Conservation (phyloP, 2,888 invertebrate genomes). For the Serripes groenlandicus region DNA sequence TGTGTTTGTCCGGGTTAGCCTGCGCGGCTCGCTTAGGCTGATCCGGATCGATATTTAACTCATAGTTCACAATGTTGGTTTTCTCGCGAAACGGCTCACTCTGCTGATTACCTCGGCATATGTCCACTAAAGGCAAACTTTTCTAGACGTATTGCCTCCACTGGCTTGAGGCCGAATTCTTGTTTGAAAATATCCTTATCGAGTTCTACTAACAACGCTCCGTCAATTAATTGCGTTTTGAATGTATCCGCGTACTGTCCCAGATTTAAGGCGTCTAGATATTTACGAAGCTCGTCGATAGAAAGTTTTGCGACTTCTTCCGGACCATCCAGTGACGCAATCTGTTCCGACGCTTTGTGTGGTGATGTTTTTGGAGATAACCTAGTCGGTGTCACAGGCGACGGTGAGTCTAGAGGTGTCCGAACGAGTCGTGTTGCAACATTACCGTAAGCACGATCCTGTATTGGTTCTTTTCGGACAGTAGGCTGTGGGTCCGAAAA, state of each 20-base stretch:
- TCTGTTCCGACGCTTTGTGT: neutral
- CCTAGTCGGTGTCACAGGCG: neutral
- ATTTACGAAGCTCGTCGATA: slow-evolving; percentile 61
- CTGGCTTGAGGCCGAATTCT: slow-evolving; percentile 61
- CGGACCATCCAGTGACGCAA: neutral
- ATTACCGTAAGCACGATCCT: neutral
- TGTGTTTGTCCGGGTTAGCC: too few relatives aligned
- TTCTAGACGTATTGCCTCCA: slow-evolving; percentile 65
- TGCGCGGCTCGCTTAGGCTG: too few relatives aligned
- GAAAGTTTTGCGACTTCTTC: slow-evolving; percentile 57
- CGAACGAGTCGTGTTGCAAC: neutral
- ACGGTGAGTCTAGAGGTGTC: neutral
- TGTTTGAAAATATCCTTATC: slow-evolving; percentile 52
- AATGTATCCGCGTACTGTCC: slow-evolving; percentile 63
- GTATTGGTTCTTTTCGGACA: neutral
- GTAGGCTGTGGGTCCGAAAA: neutral
- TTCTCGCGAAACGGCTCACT: too few relatives aligned
- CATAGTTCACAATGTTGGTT: too few relatives aligned
- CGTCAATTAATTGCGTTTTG: slow-evolving; percentile 64
- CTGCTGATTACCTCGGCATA: slow-evolving; percentile 52
- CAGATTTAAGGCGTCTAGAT: slow-evolving; percentile 63
- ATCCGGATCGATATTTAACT: too few relatives aligned
- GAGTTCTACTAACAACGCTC: slow-evolving; percentile 55
- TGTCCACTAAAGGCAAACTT: slow-evolving; percentile 69
- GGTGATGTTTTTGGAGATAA: neutral